These are phyloP conservation scores for Drosophila peninsularis DNA, from an alignment of 2,888 invertebrate species.

Conservation along the genomic window DNA sequence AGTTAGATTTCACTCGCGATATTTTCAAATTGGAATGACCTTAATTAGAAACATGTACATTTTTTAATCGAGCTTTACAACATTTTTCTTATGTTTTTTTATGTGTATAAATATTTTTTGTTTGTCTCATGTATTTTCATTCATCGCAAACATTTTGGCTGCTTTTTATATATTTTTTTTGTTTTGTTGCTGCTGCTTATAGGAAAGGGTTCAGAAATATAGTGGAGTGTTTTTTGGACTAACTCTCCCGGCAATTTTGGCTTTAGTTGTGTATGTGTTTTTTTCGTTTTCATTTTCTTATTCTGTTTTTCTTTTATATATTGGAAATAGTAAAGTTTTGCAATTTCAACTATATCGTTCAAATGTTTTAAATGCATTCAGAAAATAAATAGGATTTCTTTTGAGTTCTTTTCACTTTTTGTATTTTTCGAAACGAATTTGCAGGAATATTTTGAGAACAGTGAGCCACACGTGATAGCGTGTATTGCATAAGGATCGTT, in stretches of 20 bases:
- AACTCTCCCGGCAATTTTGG: conserved; percentile 77
- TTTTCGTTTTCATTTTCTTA: conserved; percentile 11
- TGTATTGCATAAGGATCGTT: conserved; percentile 37
- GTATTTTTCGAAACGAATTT: conserved; percentile 58
- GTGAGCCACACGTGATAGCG: conserved; percentile 54
- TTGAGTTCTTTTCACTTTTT: conserved; percentile 25
- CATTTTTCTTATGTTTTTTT: conserved; percentile 43
- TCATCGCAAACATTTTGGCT: conserved; percentile 64
- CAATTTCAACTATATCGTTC: too few relatives aligned
- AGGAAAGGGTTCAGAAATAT: conserved; percentile 74
- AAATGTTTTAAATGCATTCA: conserved; percentile 78
- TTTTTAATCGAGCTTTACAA: conserved; percentile 70
- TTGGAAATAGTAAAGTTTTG: conserved; percentile 80
- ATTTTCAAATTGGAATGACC: conserved; percentile 80
- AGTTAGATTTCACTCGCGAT: conserved; percentile 75
- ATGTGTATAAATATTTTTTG: conserved; percentile 32
- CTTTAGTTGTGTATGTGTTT: conserved; percentile 45
- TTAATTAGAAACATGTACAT: conserved; percentile 79
- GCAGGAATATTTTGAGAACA: conserved; percentile 75
- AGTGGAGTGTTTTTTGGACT: conserved; percentile 55
- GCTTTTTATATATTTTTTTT: conserved; percentile 28
- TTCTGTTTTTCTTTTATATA: conserved; percentile 22
- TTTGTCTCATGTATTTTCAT: conserved; percentile 26
- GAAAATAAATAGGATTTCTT: conserved; percentile 79
- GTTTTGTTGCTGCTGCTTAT: conserved; percentile 65